A percentile compares a stretch with the other conserved stretches of the same genome.
Evolutionary conservation across 2,888 invertebrate genomes (phyloP).

Genomic region (Hoplodrina ambigua): DNA sequence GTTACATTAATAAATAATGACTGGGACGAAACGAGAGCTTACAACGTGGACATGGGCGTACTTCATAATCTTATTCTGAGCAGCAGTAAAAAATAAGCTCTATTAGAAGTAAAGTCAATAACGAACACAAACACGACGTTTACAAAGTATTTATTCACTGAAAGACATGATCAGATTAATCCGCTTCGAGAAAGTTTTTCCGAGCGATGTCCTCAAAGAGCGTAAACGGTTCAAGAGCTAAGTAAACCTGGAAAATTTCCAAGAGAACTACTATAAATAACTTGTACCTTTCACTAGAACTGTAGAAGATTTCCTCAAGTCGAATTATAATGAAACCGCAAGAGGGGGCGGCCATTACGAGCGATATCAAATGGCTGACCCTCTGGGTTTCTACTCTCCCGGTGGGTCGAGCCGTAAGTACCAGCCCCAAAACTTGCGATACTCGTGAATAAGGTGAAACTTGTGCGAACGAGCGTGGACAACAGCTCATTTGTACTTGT

Average conservation of each 20-base stretch:
- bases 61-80: background rate
- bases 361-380: slow-evolving; percentile 57
- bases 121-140: slow-evolving; percentile 10
- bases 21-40: background rate
- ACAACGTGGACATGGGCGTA: background rate
- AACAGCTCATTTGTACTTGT: slow-evolving; percentile 32
- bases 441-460: slow-evolving; percentile 55
- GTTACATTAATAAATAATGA: slow-evolving; percentile 24
- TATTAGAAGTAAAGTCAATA: background rate
- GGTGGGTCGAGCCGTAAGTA: slow-evolving; percentile 43
- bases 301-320: slow-evolving; percentile 43
- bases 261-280: slow-evolving; percentile 23
- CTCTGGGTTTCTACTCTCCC: slow-evolving; percentile 29
- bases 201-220: slow-evolving; percentile 30
- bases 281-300: slow-evolving; percentile 36
- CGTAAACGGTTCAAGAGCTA: slow-evolving; percentile 38
- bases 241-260: slow-evolving; percentile 40
- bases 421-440: slow-evolving; percentile 57
- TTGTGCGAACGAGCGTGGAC: slow-evolving; percentile 40
- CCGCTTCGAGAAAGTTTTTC: slow-evolving; percentile 28
- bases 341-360: slow-evolving; percentile 48
- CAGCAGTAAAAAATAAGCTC: background rate
- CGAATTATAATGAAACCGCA: slow-evolving; percentile 59
- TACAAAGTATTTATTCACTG: slow-evolving; percentile 23
- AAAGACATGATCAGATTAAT: slow-evolving; percentile 30